Base-by-base conservation (phyloP, 1,140 invertebrate genomes). In the Homarus americanus region DNA sequence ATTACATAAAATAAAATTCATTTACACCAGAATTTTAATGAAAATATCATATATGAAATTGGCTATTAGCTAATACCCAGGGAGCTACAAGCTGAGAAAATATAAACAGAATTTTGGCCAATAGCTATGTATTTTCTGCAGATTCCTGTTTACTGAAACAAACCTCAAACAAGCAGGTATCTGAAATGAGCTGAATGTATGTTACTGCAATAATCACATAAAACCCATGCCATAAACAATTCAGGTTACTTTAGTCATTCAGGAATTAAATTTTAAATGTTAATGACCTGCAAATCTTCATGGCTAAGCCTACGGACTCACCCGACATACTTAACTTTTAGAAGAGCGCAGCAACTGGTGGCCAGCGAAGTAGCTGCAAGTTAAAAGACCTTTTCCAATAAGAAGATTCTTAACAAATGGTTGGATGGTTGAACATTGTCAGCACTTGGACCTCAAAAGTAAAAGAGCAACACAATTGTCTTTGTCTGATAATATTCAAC, bases 321-420 rank as follows among this genome's bases (percentile, higher is more conserved):
- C 82, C 87, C 53, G 40, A n/a, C 72, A 83, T 82, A 83, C 69
- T 84, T 82, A 90, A 83, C 78, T 83, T 80, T 75, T 78, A 87
- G 84, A 38, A 17, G 84, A 53, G 72, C 58, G 40, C 38, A 66
- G 72, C 32, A 20, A 58, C 84, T 76, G 83, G 72, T 53, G 41
- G 44, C 69, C 66, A 75, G 41, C 79, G 34, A 73, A 58, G 87
- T 36, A 58, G 87, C 87, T 90, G 87, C 34, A 90, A 90, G 82
- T 90, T 90, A 90, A 90, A 90, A 90, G 78, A 83, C 40, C 80
- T 76, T 78, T 76, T 90, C 87, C 87, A 90, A 84, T 90, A 83
- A 83, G 32, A 66, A 80, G 58, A 20, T 88, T 63, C 41, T 53
- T n/a, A 28, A 78, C 44, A 87, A 83, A 87, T 87, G 53, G 85